phyloP scores from a whole-genome alignment of 2,888 invertebrate species.

The Agriotes lineatus region DNA sequence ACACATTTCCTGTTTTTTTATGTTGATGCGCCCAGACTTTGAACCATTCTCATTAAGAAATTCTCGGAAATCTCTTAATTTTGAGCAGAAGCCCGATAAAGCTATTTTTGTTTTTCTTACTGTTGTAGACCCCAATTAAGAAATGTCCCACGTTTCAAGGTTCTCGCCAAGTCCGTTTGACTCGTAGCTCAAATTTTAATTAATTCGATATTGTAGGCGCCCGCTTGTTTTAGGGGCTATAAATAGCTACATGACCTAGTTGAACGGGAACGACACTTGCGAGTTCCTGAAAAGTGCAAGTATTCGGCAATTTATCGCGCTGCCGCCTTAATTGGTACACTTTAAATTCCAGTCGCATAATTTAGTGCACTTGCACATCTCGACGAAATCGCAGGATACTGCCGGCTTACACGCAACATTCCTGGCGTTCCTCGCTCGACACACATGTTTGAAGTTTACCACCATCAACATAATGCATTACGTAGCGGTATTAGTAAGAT shows the following conservation, averaged over 20 bases:
- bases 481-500: not conserved
- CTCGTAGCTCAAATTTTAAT: too few species aligned
- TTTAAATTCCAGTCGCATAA: constrained; percentile 10
- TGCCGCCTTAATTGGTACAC: not conserved
- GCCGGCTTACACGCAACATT: constrained; percentile 13
- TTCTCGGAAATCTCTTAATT: constrained; percentile 1
- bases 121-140: too few species aligned
- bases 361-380: constrained; percentile 13
- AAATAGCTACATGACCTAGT: too few species aligned
- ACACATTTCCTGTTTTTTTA: not conserved
- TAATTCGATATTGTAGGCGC: too few species aligned
- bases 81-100: not conserved
- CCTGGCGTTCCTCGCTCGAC: not conserved
- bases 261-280: too few species aligned
- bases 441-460: not conserved
- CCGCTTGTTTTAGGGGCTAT: too few species aligned
- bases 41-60: not conserved
- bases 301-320: too few species aligned
- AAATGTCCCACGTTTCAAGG: too few species aligned
- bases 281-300: too few species aligned
- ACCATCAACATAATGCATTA: not conserved
- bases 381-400: not conserved
- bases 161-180: too few species aligned
- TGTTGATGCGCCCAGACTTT: not conserved
- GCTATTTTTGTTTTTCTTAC: not conserved